These are phyloP conservation scores for Cossypha heuglini DNA, from an alignment of 2,797 vertebrate genomes.

Conservation along the genomic window DNA sequence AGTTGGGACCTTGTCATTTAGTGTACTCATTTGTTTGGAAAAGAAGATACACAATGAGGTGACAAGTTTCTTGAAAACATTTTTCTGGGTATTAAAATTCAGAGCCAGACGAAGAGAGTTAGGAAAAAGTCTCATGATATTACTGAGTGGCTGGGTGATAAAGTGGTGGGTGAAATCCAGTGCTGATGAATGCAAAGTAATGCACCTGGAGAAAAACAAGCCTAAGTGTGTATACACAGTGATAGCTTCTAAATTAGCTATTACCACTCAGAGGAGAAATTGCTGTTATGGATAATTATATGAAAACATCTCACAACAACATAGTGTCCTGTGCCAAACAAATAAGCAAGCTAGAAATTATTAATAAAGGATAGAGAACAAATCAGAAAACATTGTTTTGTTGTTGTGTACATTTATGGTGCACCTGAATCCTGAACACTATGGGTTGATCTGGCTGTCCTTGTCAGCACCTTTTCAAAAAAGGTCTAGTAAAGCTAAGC, in stretches of 20 bases:
- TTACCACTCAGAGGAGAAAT: constrained; percentile 13
- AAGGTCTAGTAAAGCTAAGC: background rate
- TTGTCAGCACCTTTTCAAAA: background rate
- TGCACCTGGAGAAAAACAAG: constrained; percentile 22
- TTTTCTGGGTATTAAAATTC: constrained; percentile 26
- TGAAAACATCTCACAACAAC: background rate
- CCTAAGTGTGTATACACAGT: background rate
- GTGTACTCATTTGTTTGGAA: background rate
- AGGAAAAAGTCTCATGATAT: background rate
- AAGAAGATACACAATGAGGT: background rate
- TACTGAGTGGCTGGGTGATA: background rate
- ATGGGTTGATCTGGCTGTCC: background rate
- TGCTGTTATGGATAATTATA: background rate
- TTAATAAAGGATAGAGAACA: background rate
- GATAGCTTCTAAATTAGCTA: constrained; percentile 32
- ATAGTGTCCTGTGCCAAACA: background rate
- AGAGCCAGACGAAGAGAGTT: constrained; percentile 6
- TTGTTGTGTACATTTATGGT: background rate
- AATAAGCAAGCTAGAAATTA: background rate
- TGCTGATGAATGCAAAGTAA: constrained; percentile 23
- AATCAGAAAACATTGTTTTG: background rate
- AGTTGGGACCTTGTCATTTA: background rate
- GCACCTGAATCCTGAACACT: background rate
- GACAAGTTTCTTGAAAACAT: background rate
- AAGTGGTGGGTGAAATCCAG: background rate